Evolutionary conservation across 1,140 invertebrate genomes (phyloP), one percentile per base, ranked within the genome.

Genomic region (Drosophila truncata): DNA sequence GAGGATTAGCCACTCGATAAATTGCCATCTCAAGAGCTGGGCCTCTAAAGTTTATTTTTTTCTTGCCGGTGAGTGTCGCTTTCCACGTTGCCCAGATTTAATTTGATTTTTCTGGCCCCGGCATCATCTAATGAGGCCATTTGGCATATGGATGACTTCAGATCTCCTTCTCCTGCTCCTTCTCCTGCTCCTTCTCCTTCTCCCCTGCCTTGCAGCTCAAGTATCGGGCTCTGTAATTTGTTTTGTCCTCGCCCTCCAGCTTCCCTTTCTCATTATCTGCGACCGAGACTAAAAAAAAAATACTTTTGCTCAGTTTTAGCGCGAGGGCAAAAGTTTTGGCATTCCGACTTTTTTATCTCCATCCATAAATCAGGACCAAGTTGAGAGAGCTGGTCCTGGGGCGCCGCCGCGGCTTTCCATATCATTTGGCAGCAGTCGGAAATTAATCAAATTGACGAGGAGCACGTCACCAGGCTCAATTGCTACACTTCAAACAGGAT

Each of bases 321-420:
- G 39, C 37, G 18, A 23, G 39, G 61, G 58, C 61, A 81, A 83
- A 83, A 78, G n/a, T 85, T 86, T 84, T 73, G 57, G 63, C 74
- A 82, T 78, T 85, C 74, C 61, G 81, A 80, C 70, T 73, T 66
- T 82, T 82, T 82, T 86, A 86, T 86, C 82, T 78, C 74, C 74
- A 61, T 78, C 71, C 82, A 86, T 85, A 86, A 85, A 82, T 85
- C 82, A 85, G 63, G 67, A 52, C 29, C 80, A 74, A 81, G 78
- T 85, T 73, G 59, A 69, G 54, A 39, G 59, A 47, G 46, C 20
- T n/a, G 14, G 52, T 55, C 52, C 52, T 55, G 52, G 52, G 52
- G 20, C 37, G 13, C 1, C 35, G 14, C n/a, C 54, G 65, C 49
- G 41, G 39, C 64, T 42, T 59, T 66, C 33, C 52, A 57, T 63